phyloP scores from a whole-genome alignment of 2,113 vertebrate genomes.

The Ceyx margarethae region DNA sequence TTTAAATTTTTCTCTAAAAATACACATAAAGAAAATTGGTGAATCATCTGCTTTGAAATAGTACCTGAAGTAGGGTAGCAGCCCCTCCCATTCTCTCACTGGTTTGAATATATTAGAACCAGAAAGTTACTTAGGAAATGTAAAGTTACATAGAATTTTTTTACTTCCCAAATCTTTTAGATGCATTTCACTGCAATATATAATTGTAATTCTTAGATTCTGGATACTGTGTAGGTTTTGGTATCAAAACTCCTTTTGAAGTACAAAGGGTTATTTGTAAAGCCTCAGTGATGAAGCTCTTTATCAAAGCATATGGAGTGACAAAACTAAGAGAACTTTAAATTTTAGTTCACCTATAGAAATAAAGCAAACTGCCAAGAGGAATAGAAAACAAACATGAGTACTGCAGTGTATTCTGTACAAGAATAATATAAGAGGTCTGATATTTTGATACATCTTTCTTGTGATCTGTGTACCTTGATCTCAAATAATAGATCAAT shows the following conservation, averaged over 20 bases:
- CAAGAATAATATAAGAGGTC: not conserved
- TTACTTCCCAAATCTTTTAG: not conserved
- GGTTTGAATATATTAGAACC: not conserved
- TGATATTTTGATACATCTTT: conserved; percentile 39
- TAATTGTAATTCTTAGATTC: not conserved
- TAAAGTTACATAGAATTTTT: not conserved
- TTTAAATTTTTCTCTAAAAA: not conserved
- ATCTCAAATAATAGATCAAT: conserved; percentile 48
- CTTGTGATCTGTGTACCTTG: conserved; percentile 24
- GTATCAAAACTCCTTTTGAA: not conserved
- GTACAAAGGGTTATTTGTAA: conserved; percentile 15
- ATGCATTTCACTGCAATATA: not conserved
- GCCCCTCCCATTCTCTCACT: not conserved
- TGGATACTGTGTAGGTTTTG: not conserved
- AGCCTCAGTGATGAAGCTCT: not conserved
- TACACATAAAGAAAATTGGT: not conserved
- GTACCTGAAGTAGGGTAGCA: not conserved
- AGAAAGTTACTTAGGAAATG: not conserved
- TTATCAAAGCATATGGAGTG: conserved; percentile 8
- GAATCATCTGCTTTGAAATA: not conserved
- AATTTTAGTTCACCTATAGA: not conserved
- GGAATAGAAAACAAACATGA: not conserved
- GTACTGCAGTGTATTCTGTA: not conserved
- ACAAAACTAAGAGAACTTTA: conserved; percentile 4
- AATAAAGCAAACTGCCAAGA: not conserved